Base-by-base conservation (phyloP, 2,113 vertebrate genomes). In the Paradisaea rubra region DNA sequence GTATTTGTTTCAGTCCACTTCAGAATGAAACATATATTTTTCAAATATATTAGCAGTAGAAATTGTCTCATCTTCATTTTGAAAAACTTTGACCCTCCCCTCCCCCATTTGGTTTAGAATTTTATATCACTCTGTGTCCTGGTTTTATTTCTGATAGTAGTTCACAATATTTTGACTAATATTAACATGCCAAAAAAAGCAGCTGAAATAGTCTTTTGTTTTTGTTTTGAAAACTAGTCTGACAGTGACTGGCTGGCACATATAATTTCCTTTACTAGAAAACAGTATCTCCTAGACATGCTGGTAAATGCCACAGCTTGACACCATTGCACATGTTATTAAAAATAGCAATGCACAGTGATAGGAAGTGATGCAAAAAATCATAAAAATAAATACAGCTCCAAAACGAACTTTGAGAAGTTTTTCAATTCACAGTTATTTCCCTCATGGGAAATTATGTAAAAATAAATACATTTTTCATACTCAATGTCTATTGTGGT, bases 311-410 rank as follows among this genome's bases (percentile, higher is more conserved):
- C 50, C 56, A 69, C 86, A 90, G 82, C 68, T 90, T 88, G 83
- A 93, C 39, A 77, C 33, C 83, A 86, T 19, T 77, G 64, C 59
- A 88, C 35, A 59, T 27, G 30, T 59, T 84, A 53, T 88, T 91
- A 91, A 66, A 74, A 92, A 59, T 86, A 83, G 68, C 3, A 3
- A 86, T 22, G 69, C n/a, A 66, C 42, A 86, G 85, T 6, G 56
- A 86, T 47, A 86, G 96, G 95, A 96, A 95, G 64, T 77, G 59
- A 95, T 90, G 72, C 49, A 88, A 86, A 77, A 91, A 88, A 88
- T 70, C 59, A 71, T 31, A 83, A 93, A 94, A 95, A 95, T 88
- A 96, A 96, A 96, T 92, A 95, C 54, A 80, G 37, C 52, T 83
- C 82, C 15, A 13, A 88, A 80, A 88, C 0, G 0, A 74, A 81